A percentile compares a stretch with the other conserved stretches of the same genome.
phyloP scores from a whole-genome alignment of 1,140 invertebrate species.

The Drosophila tropicalis region DNA sequence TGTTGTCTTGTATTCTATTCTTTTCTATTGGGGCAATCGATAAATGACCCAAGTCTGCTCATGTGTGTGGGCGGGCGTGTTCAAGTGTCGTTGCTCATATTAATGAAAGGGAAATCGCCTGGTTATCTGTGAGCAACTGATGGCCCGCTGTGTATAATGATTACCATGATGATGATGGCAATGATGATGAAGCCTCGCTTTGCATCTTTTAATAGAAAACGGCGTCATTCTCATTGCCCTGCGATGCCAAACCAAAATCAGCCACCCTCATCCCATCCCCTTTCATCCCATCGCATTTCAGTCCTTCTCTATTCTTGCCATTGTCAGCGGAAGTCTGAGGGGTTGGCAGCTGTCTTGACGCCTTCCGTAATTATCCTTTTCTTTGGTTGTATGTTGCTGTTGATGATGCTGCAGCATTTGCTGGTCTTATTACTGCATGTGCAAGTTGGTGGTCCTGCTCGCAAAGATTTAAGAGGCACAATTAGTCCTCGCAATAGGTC shows the following conservation, averaged over 20 bases:
- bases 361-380: slow-evolving; percentile 23
- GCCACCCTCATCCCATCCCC: background rate
- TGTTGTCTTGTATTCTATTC: background rate
- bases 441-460: background rate
- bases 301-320: background rate
- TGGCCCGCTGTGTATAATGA: slow-evolving; percentile 10
- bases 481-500: slow-evolving; percentile 17
- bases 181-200: slow-evolving; percentile 8
- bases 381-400: slow-evolving; percentile 3
- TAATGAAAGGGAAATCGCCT: slow-evolving; percentile 22
- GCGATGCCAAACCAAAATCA: background rate
- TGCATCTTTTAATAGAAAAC: slow-evolving; percentile 19
- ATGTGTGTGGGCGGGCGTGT: slow-evolving; percentile 15
- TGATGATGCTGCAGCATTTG: background rate
- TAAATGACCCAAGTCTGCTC: slow-evolving; percentile 14
- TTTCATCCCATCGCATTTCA: background rate
- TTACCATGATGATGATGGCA: background rate
- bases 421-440: slow-evolving; percentile 9
- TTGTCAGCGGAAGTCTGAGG: slow-evolving; percentile 16
- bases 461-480: slow-evolving; percentile 19
- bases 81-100: slow-evolving; percentile 21
- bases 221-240: slow-evolving; percentile 2
- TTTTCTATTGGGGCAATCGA: background rate
- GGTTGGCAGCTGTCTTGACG: slow-evolving; percentile 17
- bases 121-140: slow-evolving; percentile 22